phyloP scores from a whole-genome alignment of 2,113 vertebrate genomes.

The Lepisosteus oculatus region DNA sequence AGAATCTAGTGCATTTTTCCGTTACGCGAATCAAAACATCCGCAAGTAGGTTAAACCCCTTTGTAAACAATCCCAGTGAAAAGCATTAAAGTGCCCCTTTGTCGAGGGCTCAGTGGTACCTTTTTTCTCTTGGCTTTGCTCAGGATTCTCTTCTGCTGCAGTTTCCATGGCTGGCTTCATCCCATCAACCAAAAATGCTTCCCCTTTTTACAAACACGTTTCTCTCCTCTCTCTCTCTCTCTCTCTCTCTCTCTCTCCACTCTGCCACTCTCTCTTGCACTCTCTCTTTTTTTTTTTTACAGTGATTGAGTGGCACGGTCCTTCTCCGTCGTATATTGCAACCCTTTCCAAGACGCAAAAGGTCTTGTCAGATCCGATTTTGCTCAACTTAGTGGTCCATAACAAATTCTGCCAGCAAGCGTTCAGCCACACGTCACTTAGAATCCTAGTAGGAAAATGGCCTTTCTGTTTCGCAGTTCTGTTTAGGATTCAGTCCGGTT shows the following conservation, averaged over 20 bases:
- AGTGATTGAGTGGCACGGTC: conserved; percentile 67
- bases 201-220: conserved; percentile 69
- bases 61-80: conserved; percentile 64
- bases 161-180: conserved; percentile 94
- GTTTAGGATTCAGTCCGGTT: conserved; percentile 35
- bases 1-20: conserved; percentile 40
- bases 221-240: conserved; percentile 51
- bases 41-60: conserved; percentile 53
- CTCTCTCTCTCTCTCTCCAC: conserved; percentile 20
- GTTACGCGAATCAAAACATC: conserved; percentile 33
- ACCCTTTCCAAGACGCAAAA: conserved; percentile 66
- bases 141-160: conserved; percentile 82
- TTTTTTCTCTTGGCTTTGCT: conserved; percentile 88
- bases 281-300: conserved; percentile 44
- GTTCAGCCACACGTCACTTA: conserved; percentile 56
- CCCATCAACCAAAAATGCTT: conserved; percentile 86
- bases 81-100: conserved; percentile 75
- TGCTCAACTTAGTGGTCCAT: conserved; percentile 64
- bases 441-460: conserved; percentile 64
- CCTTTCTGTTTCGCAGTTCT: conserved; percentile 36
- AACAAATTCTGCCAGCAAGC: conserved; percentile 62
- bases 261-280: not conserved
- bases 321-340: conserved; percentile 63
- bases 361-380: conserved; percentile 70
- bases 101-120: conserved; percentile 71